Conservation (phyloP, 2,888 invertebrate genomes). For the Penaeus monodon region DNA sequence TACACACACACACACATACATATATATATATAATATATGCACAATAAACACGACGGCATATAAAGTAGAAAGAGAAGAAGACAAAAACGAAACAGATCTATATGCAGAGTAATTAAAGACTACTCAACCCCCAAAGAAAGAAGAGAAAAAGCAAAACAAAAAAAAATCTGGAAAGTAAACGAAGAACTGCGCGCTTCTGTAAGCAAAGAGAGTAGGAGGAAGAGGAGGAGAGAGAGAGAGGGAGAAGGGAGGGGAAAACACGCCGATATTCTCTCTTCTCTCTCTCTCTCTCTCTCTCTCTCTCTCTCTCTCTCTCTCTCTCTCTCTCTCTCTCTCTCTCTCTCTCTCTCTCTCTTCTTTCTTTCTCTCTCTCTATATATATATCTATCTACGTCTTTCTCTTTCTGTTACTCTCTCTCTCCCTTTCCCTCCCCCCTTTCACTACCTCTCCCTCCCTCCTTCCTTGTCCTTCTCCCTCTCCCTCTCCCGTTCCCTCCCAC, state of each 20-base stretch:
- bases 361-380: too few relatives aligned
- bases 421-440: neutral
- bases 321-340: neutral
- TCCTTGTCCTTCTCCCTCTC: neutral
- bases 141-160: neutral
- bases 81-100: neutral
- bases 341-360: neutral
- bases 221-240: neutral
- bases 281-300: neutral
- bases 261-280: neutral
- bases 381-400: too few relatives aligned
- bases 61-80: neutral
- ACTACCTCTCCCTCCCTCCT: neutral
- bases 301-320: neutral
- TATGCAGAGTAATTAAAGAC: neutral
- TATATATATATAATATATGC: neutral
- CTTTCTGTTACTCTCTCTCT: neutral
- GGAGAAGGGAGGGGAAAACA: neutral
- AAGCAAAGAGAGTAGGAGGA: too few relatives aligned
- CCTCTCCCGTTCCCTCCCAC: constrained; percentile 2
- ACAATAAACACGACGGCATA: too few relatives aligned
- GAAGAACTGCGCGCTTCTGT: too few relatives aligned
- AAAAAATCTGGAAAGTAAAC: too few relatives aligned
- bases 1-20: constrained; percentile 6
- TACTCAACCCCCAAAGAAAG: neutral